These are phyloP conservation scores for Aythya baeri DNA, from an alignment of 2,113 vertebrate species.

Conservation along the genomic window DNA sequence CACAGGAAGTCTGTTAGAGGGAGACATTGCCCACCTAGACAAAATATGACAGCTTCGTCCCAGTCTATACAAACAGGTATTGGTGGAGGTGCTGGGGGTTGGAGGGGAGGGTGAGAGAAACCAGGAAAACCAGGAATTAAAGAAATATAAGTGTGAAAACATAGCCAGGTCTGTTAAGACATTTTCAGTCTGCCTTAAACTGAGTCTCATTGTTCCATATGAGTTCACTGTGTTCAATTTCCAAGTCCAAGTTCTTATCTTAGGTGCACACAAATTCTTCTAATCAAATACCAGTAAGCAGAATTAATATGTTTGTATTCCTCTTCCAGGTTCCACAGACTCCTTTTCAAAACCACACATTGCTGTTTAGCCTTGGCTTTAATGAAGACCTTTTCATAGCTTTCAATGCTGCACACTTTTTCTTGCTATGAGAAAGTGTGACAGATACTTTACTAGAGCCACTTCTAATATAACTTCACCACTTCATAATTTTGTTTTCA, in stretches of 20 bases:
- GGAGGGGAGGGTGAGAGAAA: not conserved
- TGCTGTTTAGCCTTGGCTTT: not conserved
- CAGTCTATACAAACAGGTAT: not conserved
- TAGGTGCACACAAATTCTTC: not conserved
- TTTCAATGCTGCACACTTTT: not conserved
- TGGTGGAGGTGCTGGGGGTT: not conserved
- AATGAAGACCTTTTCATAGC: not conserved
- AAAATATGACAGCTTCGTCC: not conserved
- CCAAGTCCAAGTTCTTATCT: not conserved
- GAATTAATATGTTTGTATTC: not conserved
- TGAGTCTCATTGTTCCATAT: not conserved
- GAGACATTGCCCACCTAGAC: not conserved
- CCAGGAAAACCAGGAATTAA: not conserved
- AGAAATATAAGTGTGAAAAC: not conserved
- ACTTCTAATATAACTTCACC: not conserved
- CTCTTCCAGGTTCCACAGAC: not conserved
- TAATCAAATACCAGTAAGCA: not conserved
- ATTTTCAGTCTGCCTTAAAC: not conserved
- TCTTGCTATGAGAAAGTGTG: not conserved
- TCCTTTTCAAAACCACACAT: not conserved
- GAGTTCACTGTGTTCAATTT: not conserved
- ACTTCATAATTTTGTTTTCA: not conserved
- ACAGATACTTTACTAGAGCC: not conserved
- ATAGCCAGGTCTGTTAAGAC: fast-evolving
- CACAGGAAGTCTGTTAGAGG: not conserved